A percentile compares a stretch with the other conserved stretches of the same genome.
Evolutionary conservation across 1,140 invertebrate genomes (phyloP).

Genomic region (Coenobita brevimanus): DNA sequence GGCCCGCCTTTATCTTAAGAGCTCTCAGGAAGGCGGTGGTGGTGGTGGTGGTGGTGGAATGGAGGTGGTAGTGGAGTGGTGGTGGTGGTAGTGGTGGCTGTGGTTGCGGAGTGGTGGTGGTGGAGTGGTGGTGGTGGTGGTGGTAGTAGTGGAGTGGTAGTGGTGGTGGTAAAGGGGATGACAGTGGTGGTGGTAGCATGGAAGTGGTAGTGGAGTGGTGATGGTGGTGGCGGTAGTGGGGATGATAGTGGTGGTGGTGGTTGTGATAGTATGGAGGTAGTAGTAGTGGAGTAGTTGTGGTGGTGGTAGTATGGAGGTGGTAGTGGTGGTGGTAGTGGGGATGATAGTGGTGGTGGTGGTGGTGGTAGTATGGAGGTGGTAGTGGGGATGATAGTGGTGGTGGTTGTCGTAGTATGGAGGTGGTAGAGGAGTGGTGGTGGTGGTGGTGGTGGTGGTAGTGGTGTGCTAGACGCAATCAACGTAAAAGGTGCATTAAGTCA

Average conservation of each 20-base stretch:
- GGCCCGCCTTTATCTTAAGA: conserved; percentile 54
- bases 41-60: neutral
- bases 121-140: conserved; percentile 1
- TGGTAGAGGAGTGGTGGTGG: neutral
- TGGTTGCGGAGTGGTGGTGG: neutral
- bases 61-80: conserved; percentile 37
- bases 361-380: neutral
- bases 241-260: neutral
- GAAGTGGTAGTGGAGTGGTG: neutral
- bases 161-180: neutral
- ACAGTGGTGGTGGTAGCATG: neutral
- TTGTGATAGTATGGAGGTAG: neutral
- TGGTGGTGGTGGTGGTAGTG: neutral
- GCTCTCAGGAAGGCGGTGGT: conserved; percentile 23
- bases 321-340: neutral
- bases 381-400: neutral
- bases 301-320: too few species aligned
- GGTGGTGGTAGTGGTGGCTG: neutral
- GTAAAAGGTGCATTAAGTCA: conserved; percentile 61
- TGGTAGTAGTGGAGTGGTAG: neutral
- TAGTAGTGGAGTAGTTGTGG: neutral
- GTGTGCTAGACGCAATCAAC: conserved; percentile 51
- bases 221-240: neutral
- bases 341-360: neutral
- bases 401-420: neutral